A percentile compares a stretch with the other conserved stretches of the same genome.
Conservation (phyloP, 2,797 vertebrate genomes). For the Pristis pectinata region DNA sequence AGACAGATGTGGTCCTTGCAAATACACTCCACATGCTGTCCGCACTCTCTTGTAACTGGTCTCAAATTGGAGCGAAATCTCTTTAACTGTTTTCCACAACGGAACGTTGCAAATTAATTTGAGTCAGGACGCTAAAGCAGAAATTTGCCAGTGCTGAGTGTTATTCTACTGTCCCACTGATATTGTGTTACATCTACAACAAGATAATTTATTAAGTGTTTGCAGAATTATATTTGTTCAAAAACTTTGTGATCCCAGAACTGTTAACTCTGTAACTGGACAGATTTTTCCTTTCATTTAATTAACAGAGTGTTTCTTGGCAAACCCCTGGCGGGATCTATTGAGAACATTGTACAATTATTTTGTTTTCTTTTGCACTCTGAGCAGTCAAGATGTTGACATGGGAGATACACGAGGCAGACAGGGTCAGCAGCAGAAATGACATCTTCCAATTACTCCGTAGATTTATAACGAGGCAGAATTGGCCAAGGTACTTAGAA, state of each 20-base stretch:
- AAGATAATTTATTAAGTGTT: constrained; percentile 29
- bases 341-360: neutral
- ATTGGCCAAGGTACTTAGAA: neutral
- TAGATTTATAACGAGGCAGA: constrained; percentile 17
- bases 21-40: neutral
- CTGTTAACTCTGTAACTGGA: neutral
- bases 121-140: neutral
- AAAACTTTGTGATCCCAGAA: constrained; percentile 1
- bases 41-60: neutral
- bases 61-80: neutral
- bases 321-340: constrained; percentile 5
- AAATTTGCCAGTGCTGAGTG: neutral
- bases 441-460: constrained; percentile 3
- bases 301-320: constrained; percentile 36
- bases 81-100: neutral
- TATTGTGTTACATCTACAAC: neutral
- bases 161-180: constrained; percentile 20
- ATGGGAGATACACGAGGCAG: neutral
- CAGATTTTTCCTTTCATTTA: constrained; percentile 33
- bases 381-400: constrained; percentile 20
- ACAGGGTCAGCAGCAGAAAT: neutral
- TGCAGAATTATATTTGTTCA: neutral
- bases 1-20: neutral
- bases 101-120: neutral
- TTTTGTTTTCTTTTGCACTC: neutral